These are phyloP conservation scores for Zosterops japonicus DNA, from an alignment of 2,113 vertebrate genomes.

Conservation along the genomic window DNA sequence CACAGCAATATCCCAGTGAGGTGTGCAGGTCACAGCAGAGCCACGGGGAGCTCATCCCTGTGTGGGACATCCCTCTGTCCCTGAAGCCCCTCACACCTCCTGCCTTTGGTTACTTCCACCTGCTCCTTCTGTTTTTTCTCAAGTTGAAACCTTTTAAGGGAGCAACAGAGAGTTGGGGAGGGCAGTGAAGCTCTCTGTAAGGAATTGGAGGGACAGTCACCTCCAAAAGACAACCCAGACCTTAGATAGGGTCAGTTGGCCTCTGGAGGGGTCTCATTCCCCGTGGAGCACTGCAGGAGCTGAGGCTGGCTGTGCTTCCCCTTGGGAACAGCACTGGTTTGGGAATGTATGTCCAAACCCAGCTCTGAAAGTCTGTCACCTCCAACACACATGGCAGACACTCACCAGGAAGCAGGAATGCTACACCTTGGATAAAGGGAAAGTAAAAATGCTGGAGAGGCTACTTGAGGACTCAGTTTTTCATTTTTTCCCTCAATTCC, in stretches of 20 bases:
- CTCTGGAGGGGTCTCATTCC: not conserved
- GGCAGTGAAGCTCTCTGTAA: not conserved
- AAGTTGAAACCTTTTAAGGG: too few species aligned
- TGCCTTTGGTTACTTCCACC: not conserved
- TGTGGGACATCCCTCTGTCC: not conserved
- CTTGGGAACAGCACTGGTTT: not conserved
- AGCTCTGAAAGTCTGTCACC: not conserved
- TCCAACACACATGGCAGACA: not conserved
- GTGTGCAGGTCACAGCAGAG: not conserved
- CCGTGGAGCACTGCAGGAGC: fast-evolving
- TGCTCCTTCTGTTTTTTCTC: not conserved
- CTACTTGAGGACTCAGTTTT: not conserved
- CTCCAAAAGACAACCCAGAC: not conserved
- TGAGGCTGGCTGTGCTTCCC: not conserved
- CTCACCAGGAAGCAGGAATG: not conserved
- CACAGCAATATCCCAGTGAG: not conserved
- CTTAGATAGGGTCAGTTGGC: not conserved
- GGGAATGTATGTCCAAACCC: not conserved
- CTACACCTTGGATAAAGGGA: not conserved
- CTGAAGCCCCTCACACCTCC: not conserved
- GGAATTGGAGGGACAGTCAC: not conserved
- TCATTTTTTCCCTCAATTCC: not conserved
- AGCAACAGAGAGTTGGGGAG: too few species aligned
- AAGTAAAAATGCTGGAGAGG: not conserved
- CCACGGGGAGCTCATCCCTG: not conserved